Conservation (phyloP, 2,888 invertebrate species). For the Deladenus siricidicola region DNA sequence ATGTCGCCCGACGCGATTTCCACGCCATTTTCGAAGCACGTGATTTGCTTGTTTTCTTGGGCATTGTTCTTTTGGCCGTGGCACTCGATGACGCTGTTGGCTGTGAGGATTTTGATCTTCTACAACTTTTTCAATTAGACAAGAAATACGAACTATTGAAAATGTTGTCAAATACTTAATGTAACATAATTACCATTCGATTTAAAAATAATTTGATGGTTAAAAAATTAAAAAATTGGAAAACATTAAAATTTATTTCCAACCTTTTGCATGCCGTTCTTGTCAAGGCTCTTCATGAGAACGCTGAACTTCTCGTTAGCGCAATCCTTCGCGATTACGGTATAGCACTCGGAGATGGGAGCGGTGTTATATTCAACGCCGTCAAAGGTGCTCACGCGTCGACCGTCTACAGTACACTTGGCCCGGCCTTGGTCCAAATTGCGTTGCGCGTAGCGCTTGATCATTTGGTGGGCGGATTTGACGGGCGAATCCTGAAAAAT, state of each 20-base stretch:
- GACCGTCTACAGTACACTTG: conserved; percentile 20
- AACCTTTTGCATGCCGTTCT: conserved; percentile 32
- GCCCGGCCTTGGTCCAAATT: neutral
- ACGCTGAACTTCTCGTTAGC: conserved; percentile 52
- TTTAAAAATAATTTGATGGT: too few relatives aligned
- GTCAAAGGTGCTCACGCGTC: conserved; percentile 48
- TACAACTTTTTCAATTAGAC: too few relatives aligned
- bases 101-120: conserved; percentile 37
- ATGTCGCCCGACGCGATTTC: neutral
- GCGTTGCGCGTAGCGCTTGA: neutral
- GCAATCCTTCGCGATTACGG: conserved; percentile 54
- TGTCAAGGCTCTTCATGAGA: conserved; percentile 44
- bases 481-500: neutral
- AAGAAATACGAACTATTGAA: too few relatives aligned
- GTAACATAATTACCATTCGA: too few relatives aligned
- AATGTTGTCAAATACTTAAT: neutral
- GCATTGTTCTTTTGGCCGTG: conserved; percentile 8
- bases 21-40: conserved; percentile 17
- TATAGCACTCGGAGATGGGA: conserved; percentile 51
- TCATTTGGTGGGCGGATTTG: conserved; percentile 19
- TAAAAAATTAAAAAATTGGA: too few relatives aligned
- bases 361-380: conserved; percentile 39
- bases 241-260: too few relatives aligned
- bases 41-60: conserved; percentile 6
- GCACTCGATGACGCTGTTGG: conserved; percentile 21